Evolutionary conservation across 2,797 vertebrate species (phyloP), one percentile per base, ranked within the genome.

Genomic region (Epinephelus malabaricus): DNA sequence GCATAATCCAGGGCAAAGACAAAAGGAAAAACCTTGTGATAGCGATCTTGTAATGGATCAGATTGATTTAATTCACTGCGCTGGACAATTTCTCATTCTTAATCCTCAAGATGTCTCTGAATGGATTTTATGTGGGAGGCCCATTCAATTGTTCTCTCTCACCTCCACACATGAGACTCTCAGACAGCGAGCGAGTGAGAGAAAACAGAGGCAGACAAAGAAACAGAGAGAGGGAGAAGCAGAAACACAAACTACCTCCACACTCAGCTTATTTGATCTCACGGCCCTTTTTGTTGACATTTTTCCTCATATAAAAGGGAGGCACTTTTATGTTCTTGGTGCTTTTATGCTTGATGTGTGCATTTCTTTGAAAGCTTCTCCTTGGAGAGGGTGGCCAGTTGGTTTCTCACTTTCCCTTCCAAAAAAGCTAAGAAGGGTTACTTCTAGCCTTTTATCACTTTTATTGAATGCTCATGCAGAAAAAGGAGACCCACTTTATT

Each of bases 51-150:
- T 91, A 93, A 93, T 88, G 88, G 92, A 93, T 89, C 86, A 89
- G 84, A 92, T 88, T 89, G 89, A 92, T 92, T 89, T 79, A 86
- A 91, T 93, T 92, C 86, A 81, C 46, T 60, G 86, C 63, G 23
- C 80, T 5, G 81, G 90, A 91, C 89, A 82, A 84, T 88, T 89
- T 88, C 89, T 91, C 88, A 87, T 93, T 90, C 87, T 86, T 86
- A 92, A 90, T 92, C 84, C 90, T 90, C 84, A 69, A 90, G 88
- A 90, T 86, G 90, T 86, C 86, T 86, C 86, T 87, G 87, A 91
- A 91, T 93, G 91, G 91, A 92, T 92, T 89, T 92, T 51, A 86
- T 61, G 92, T 90, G 91, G 90, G 93, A 91, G 92, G 92, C 88
- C 90, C 86, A 82, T 92, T 92, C 90, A 89, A 86, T 91, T 90